Evolutionary conservation across 1,140 invertebrate genomes (phyloP).

Genomic region (Pseudoatta argentina): DNA sequence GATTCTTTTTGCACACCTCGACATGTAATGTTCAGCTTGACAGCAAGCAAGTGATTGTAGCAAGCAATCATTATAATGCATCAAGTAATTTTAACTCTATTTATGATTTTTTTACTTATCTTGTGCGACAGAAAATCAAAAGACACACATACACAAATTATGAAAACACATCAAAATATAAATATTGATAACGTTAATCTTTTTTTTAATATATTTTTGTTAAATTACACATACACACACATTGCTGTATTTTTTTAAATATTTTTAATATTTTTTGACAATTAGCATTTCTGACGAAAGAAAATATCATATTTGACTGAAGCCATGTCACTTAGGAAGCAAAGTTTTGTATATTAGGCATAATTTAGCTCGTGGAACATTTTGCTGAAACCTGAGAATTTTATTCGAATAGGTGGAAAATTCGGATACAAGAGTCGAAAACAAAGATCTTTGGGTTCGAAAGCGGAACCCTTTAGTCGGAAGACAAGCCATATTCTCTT

Average conservation of each 20-base stretch:
- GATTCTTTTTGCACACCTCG: slow-evolving; percentile 70
- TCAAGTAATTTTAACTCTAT: background rate
- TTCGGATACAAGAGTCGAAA: slow-evolving; percentile 57
- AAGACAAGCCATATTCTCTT: slow-evolving; percentile 41
- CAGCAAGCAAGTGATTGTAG: slow-evolving; percentile 53
- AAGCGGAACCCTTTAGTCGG: slow-evolving; percentile 36
- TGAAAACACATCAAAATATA: background rate
- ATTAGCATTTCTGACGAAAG: background rate
- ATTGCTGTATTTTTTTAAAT: background rate
- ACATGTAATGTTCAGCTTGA: slow-evolving; percentile 47
- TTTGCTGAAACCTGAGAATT: background rate
- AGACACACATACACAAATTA: background rate
- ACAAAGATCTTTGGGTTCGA: slow-evolving; percentile 40
- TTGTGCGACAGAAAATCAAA: background rate
- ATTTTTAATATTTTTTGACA: background rate
- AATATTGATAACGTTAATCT: background rate
- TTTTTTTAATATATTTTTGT: background rate
- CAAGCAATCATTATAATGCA: slow-evolving; percentile 2
- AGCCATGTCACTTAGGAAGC: background rate
- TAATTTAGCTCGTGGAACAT: background rate
- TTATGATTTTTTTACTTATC: background rate
- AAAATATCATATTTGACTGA: background rate
- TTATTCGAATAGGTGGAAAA: slow-evolving; percentile 19
- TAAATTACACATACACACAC: background rate
- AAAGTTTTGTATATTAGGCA: slow-evolving; percentile 4